phyloP scores from a whole-genome alignment of 2,113 vertebrate species.

The Sula dactylatra region DNA sequence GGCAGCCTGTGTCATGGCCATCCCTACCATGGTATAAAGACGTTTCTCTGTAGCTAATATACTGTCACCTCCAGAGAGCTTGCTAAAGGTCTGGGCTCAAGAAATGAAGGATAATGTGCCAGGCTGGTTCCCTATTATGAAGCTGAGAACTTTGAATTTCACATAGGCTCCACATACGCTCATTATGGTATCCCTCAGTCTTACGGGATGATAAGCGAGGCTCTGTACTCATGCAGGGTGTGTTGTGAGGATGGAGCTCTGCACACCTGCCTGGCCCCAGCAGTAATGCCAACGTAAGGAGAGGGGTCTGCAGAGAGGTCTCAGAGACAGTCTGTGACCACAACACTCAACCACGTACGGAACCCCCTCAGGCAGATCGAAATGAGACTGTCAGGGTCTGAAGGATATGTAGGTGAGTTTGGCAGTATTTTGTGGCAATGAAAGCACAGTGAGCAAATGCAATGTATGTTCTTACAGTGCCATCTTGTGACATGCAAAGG shows the following conservation, averaged over 20 bases:
- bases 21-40: background rate
- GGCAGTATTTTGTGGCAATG: background rate
- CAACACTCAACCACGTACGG: accelerated
- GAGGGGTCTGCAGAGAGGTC: background rate
- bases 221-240: background rate
- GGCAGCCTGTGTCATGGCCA: background rate
- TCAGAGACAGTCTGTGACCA: background rate
- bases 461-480: slow-evolving; percentile 20
- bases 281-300: accelerated
- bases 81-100: background rate
- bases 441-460: background rate
- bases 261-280: background rate
- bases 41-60: background rate
- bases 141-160: background rate
- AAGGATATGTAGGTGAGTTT: accelerated
- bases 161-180: background rate
- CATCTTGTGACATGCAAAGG: slow-evolving; percentile 18
- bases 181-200: accelerated
- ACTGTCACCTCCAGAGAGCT: no score
- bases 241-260: background rate
- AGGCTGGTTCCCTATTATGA: background rate
- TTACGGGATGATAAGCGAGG: accelerated
- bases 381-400: background rate
- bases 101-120: background rate
- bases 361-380: background rate